Percentiles rank a stretch among this genome's conserved stretches.
phyloP scores from a whole-genome alignment of 2,888 invertebrate genomes.

The Hololepta plana region DNA sequence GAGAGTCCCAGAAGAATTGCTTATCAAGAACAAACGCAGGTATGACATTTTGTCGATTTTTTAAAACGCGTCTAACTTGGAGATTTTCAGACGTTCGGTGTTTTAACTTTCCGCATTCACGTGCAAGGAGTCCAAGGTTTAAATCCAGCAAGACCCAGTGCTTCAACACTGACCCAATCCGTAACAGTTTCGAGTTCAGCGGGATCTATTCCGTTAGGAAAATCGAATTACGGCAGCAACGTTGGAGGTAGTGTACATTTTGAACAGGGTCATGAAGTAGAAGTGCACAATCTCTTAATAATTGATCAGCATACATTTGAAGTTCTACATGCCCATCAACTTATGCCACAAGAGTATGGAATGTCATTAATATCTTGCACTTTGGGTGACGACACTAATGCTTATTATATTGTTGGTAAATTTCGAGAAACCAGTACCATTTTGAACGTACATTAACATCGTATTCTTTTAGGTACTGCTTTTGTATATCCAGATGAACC shows the following conservation, averaged over 20 bases:
- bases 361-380: conserved; percentile 73
- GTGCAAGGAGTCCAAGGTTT: conserved; percentile 58
- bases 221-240: conserved; percentile 28
- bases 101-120: conserved; percentile 80
- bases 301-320: conserved; percentile 96
- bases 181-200: conserved; percentile 33
- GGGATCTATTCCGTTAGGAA: conserved; percentile 27
- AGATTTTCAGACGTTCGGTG: conserved; percentile 74
- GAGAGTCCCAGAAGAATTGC: conserved; percentile 91
- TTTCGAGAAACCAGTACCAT: conserved; percentile 4
- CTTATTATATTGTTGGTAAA: conserved; percentile 80
- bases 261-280: conserved; percentile 63
- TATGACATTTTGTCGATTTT: conserved; percentile 15
- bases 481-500: conserved; percentile 89
- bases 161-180: conserved; percentile 57
- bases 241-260: conserved; percentile 22
- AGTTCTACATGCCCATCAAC: conserved; percentile 86
- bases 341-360: conserved; percentile 80
- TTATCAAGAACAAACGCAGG: conserved; percentile 81
- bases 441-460: too few species aligned
- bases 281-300: conserved; percentile 76
- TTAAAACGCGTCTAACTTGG: too few species aligned
- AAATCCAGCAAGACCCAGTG: conserved; percentile 48
- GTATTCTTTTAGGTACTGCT: conserved; percentile 41
- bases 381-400: conserved; percentile 77